Evolutionary conservation across 2,113 vertebrate genomes (phyloP).

Genomic region (Elephantulus edwardii): DNA sequence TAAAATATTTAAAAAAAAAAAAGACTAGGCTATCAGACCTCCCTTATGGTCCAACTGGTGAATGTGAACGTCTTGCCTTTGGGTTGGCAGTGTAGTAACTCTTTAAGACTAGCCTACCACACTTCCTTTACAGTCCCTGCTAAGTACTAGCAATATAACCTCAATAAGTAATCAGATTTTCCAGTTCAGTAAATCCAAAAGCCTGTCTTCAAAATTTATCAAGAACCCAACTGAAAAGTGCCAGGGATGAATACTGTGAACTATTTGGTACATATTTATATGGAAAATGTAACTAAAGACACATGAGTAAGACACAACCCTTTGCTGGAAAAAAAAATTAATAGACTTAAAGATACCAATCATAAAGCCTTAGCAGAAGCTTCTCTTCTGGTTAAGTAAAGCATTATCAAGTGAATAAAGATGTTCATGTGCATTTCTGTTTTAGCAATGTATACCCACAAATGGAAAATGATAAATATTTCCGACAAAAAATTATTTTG

Average conservation of each 20-base stretch:
- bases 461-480: too few species aligned
- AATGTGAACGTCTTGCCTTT: too few species aligned
- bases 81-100: too few species aligned
- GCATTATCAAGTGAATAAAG: neutral
- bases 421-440: too few species aligned
- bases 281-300: slow-evolving; percentile 28
- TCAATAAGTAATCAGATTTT: slow-evolving; percentile 28
- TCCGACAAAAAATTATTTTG: neutral
- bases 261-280: neutral
- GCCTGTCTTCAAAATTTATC: neutral
- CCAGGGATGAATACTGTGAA: neutral
- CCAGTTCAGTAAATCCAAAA: slow-evolving; percentile 36
- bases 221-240: slow-evolving; percentile 47
- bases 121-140: neutral
- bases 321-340: neutral
- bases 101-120: too few species aligned
- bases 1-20: too few species aligned
- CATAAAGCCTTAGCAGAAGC: slow-evolving; percentile 1
- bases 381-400: slow-evolving; percentile 43
- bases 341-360: neutral
- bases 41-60: too few species aligned
- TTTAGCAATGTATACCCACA: too few species aligned
- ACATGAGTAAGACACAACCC: slow-evolving; percentile 10
- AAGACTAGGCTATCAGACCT: too few species aligned
- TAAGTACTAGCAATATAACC: neutral